These are phyloP conservation scores for Poecilia velifera DNA, from an alignment of 2,797 vertebrate genomes.

Conservation along the genomic window DNA sequence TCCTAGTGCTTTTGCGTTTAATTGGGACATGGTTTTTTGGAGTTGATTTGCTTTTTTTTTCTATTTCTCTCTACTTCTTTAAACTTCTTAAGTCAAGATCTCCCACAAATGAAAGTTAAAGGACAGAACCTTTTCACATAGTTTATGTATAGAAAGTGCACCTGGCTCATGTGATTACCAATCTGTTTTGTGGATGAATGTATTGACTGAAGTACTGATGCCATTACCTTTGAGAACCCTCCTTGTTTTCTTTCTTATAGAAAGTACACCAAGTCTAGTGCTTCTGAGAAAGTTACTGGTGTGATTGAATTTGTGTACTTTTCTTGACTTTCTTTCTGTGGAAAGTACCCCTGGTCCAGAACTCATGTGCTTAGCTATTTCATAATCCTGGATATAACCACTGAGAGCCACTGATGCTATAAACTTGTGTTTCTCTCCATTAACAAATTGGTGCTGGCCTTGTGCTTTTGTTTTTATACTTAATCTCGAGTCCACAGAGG, in stretches of 20 bases:
- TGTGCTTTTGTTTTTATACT: background rate
- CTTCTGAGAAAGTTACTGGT: background rate
- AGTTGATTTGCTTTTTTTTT: slow-evolving; percentile 33
- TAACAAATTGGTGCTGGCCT: background rate
- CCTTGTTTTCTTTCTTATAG: background rate
- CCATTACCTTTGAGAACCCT: background rate
- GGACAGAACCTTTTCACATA: slow-evolving; percentile 6
- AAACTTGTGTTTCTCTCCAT: background rate
- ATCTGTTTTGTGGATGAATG: background rate
- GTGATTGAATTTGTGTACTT: background rate
- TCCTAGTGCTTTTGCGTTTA: slow-evolving; percentile 56
- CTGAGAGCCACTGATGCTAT: too few species aligned
- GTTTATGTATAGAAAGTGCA: background rate
- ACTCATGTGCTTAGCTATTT: background rate
- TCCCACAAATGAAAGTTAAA: slow-evolving; percentile 17
- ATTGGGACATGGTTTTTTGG: slow-evolving; percentile 61
- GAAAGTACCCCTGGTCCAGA: background rate
- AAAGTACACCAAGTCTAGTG: background rate
- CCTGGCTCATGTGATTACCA: background rate
- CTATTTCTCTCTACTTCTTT: background rate
- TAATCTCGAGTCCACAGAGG: background rate
- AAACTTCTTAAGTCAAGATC: slow-evolving; percentile 20
- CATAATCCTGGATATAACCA: background rate
- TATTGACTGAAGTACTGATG: background rate
- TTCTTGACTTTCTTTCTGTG: background rate